Evolutionary conservation across 2,113 vertebrate species (phyloP), one percentile per base, ranked within the genome.

Genomic region (Nerophis lumbriciformis): DNA sequence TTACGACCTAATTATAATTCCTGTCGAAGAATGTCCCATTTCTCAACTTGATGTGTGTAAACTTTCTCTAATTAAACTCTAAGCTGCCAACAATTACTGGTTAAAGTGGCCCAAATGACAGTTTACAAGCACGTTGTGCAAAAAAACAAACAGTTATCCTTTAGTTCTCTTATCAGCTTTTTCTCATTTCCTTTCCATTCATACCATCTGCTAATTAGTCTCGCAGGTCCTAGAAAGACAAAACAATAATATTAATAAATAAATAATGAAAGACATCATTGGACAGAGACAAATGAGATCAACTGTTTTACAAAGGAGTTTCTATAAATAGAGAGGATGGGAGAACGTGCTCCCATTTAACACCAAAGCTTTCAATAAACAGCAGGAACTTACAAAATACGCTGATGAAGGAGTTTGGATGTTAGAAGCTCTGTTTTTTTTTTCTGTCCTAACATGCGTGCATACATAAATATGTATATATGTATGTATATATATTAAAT

Each of bases 221-320:
- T 78, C 72, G 0, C 44, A 79, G 80, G 85, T 68, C 64, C 47
- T 8, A 42, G 58, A 61, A 69, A 69, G 52, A 51, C 45, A 66
- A 69, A 61, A 63, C 61, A 28, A 28, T 13, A 3, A 28, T 28
- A 28, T 28, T 28, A 28, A 28, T 28, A 28, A 28, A 28, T 28
- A 28, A 28, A 28, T 28, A 4, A 28, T 28, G 0, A 48, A 72
- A 72, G 59, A 81, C 77, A 75, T 83, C 73, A 81, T 73, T 80
- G 69, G 68, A 70, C 77, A 66, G 61, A 82, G 83, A 87, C 74
- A 87, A 87, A 86, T 82, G 78, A 83, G 82, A 83, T 72, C 69
- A 83, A 72, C 72, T 73, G 28, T 80, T 69, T 69, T 54, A 62
- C 59, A 77, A 53, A 9, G 10, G 63, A 78, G 49, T 38, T 47